A percentile compares a stretch with the other conserved stretches of the same genome.
These are phyloP conservation scores for Atrichornis clamosus DNA, from an alignment of 2,113 vertebrate genomes.

Conservation along the genomic window DNA sequence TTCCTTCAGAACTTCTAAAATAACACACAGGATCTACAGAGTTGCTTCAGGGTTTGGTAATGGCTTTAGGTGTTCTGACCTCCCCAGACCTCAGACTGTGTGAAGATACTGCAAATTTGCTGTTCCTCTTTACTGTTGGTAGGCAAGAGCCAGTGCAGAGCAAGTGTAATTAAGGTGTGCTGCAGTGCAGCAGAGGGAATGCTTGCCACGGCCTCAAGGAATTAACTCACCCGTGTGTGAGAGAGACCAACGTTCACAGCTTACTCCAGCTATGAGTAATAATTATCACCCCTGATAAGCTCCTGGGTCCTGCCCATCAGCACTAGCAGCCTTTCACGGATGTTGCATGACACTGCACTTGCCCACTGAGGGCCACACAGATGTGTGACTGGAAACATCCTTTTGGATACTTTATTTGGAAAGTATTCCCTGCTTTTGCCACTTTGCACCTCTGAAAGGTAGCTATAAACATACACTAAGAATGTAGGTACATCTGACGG, in stretches of 20 bases:
- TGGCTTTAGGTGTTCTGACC: constrained; percentile 3
- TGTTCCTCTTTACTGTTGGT: not conserved
- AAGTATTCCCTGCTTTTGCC: fast-evolving
- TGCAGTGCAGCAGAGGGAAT: not conserved
- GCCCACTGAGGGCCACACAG: not conserved
- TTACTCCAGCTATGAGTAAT: not conserved
- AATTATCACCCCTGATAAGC: not conserved
- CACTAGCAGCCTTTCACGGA: not conserved
- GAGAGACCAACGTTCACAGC: not conserved
- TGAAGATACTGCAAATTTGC: not conserved
- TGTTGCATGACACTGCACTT: not conserved
- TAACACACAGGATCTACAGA: not conserved
- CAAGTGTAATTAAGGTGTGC: not conserved
- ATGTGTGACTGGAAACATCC: not conserved
- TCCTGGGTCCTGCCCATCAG: not conserved
- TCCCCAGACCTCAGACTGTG: not conserved
- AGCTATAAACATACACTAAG: not conserved
- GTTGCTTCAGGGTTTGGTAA: not conserved
- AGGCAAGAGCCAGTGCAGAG: not conserved
- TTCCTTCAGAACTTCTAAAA: not conserved
- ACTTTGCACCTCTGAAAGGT: not conserved
- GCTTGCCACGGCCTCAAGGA: not conserved
- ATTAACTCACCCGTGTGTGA: not conserved
- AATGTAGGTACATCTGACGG: not conserved
- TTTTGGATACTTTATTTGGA: not conserved